Base-by-base conservation (phyloP, 2,888 invertebrate species). In the Serripes groenlandicus region DNA sequence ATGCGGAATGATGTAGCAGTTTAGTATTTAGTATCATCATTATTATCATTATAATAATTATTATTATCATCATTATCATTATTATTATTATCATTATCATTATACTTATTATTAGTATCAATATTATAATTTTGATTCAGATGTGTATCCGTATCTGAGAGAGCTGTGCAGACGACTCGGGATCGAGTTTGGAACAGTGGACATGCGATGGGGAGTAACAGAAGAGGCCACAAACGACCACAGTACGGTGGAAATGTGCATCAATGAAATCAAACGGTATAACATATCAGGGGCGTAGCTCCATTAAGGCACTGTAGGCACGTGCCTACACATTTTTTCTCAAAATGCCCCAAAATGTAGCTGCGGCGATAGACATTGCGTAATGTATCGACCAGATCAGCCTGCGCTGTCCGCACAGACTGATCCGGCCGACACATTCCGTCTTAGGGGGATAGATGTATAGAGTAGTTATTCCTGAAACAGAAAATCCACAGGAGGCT, bases 141-240 rank as follows among this genome's bases (percentile, higher is more conserved):
- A 86, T 54, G 87, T 84, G 0, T 87, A 87, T 30, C 87, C 87
- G 15, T 83, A 74, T 58, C 66, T 87, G 2, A 68, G 84, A 68
- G 62, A 62, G 23, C 30, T 85, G 30, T 81, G 84, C 72, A 64
- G 84, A 28, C 72, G 87, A 7, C 72, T 87, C 1, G 87, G 87
- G 49, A 72, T 87, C 11, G 87, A 87, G 52, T 91, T 87, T 80
- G 85, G 83, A 15, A 83, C 87, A 1, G 90, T 92, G 9, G 92
- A 92, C 80, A 92, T 92, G 92, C 76, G 92, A 9, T 93, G 92
- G 92, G 92, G 92, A 0, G 90, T 92, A 7, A 87, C 91, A 1
- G 87, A 87, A 23, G 91, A 91, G 60, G 89, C 90, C 15, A 81
- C 84, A 0, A 88, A 90, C 66, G 92, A 92, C 66, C 92, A 92